Base-by-base conservation (phyloP, 2,888 invertebrate genomes). In the Choristoneura rosaceana region DNA sequence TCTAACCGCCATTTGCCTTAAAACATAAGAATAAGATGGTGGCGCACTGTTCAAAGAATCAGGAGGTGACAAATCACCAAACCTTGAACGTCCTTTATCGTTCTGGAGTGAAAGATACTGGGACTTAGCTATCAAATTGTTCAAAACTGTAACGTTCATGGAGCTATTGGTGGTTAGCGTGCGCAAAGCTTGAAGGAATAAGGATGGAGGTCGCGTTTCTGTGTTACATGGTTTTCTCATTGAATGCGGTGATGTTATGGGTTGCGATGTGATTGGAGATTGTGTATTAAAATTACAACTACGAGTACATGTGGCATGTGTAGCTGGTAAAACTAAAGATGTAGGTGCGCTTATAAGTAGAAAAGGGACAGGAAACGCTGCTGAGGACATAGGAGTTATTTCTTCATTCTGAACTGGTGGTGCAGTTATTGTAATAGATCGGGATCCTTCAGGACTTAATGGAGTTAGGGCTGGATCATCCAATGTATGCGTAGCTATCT, bases 11-110 rank as follows among this genome's bases (percentile, higher is more conserved):
- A 90, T 89, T 84, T 93, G 93, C 33, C 92, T 81, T 67, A 93
- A 82, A 7, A 94, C 93, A 75, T 91, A 94, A 0, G 93, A 91
- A 79, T 93, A 94, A 0, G 93, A 92, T 0, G 93, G 93, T 3
- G 93, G 93, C 8, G 93, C 93, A 74, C 86, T 92, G 0, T 83
- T 78, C n/a, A 93, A 80, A 0, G 93, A 93, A 75, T 88, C 86
- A 3, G 93, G 93, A 7, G 93, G 86, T 0, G 88, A 82, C 43
- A 89, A 67, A 55, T 90, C 89, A 14, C 82, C 80, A 17, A 82
- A 79, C 58, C 77, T 77, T 9, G 75, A 70, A 41, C 65, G 68
- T 10, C 60, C 33, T 66, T 68, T 74, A 12, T 66, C 63, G 34
- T 63, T 69, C 15, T 61, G 63, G 43, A 71, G 52, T 5, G 52